Conservation (phyloP, 23 tunicate species). For the Corella eumyota region DNA sequence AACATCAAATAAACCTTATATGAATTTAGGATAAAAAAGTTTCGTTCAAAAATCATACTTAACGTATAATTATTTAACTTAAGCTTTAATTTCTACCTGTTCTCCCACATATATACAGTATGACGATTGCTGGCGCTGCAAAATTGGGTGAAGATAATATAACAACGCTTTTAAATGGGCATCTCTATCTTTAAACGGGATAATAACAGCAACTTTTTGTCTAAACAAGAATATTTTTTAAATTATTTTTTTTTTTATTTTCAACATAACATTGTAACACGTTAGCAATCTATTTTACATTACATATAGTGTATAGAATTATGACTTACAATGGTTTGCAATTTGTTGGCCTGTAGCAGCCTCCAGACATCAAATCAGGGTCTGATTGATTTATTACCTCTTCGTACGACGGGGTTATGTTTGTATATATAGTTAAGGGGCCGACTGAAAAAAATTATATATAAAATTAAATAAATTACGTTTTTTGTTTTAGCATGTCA, state of each 20-base stretch:
- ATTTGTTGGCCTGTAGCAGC: constrained; percentile 53
- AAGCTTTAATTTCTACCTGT: constrained; percentile 53
- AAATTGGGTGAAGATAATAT: constrained; percentile 80
- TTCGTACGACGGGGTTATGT: constrained; percentile 45
- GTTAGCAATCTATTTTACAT: no score
- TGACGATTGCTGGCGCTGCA: constrained; percentile 35
- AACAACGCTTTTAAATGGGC: constrained; percentile 77
- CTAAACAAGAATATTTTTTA: constrained; percentile 8
- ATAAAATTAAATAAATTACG: no score
- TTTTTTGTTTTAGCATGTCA: no score
- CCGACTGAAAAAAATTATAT: no score
- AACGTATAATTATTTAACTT: no score
- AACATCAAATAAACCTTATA: no score
- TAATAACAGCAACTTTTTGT: constrained; percentile 84
- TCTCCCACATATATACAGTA: constrained; percentile 94
- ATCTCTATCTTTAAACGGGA: constrained; percentile 94
- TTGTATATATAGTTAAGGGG: constrained; percentile 39
- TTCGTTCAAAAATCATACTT: no score
- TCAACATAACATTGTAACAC: no score
- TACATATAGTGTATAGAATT: no score
- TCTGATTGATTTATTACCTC: constrained; percentile 40
- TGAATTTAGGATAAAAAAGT: no score
- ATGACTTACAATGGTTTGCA: constrained; percentile 46
- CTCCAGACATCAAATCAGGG: constrained; percentile 36
- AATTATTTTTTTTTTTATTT: no score